Conservation (phyloP, 2,797 vertebrate genomes). For the Gallinago nigripennis region DNA sequence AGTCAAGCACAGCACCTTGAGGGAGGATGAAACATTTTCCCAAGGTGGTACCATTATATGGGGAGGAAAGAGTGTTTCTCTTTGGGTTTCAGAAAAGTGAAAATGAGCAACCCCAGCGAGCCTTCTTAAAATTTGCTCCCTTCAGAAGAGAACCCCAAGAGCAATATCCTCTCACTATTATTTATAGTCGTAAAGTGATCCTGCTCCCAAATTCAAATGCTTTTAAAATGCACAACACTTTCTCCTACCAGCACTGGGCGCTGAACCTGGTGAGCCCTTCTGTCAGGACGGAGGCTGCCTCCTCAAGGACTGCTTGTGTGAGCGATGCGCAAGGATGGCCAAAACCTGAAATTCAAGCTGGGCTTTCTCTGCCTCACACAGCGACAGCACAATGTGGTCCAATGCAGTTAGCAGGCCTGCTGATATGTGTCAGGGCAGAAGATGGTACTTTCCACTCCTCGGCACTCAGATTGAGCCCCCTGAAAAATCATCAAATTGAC, state of each 20-base stretch:
- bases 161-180: background rate
- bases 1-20: background rate
- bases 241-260: background rate
- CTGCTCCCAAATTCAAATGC: background rate
- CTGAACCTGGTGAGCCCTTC: background rate
- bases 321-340: background rate
- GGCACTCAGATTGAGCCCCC: background rate
- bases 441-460: background rate
- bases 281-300: background rate
- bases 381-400: background rate
- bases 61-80: background rate
- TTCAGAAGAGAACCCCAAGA: background rate
- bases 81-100: background rate
- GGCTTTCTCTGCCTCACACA: background rate
- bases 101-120: background rate
- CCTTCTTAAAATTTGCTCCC: background rate
- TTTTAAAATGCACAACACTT: background rate
- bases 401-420: background rate
- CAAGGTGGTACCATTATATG: background rate
- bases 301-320: background rate
- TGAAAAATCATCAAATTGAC: background rate
- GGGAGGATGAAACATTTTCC: background rate
- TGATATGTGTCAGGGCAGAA: background rate
- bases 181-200: background rate
- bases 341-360: conserved; percentile 22